A percentile compares a stretch with the other conserved stretches of the same genome.
These are phyloP conservation scores for Pyrrhia umbra DNA, from an alignment of 2,888 invertebrate species.

Conservation along the genomic window DNA sequence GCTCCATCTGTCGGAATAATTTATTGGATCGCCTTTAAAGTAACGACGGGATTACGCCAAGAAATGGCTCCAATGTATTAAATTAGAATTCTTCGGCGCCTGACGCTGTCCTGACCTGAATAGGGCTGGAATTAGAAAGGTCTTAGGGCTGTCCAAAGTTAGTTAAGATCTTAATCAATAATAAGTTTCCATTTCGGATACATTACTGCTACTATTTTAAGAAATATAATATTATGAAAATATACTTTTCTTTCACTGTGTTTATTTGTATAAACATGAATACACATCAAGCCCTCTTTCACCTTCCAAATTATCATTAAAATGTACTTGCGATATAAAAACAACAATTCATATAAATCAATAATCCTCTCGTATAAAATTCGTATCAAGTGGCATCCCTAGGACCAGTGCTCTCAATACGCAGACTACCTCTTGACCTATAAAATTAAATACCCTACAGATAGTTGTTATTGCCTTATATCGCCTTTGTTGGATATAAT, in stretches of 20 bases:
- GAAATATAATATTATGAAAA: too few species aligned
- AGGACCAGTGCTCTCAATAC: constrained; percentile 7
- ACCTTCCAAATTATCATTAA: constrained; percentile 1
- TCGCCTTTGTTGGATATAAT: not conserved
- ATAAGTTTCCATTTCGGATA: not conserved
- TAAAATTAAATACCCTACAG: constrained; percentile 10
- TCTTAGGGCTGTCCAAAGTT: not conserved
- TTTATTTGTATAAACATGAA: too few species aligned
- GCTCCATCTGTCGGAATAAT: constrained; percentile 52
- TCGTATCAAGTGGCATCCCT: constrained; percentile 22
- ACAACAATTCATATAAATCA: constrained; percentile 22
- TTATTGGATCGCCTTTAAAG: constrained; percentile 45
- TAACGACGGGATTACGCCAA: constrained; percentile 36
- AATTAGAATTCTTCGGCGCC: constrained; percentile 39
- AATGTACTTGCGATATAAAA: constrained; percentile 15
- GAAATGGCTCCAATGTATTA: constrained; percentile 48
- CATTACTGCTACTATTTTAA: not conserved
- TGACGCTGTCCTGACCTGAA: constrained; percentile 30
- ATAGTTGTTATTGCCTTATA: constrained; percentile 22
- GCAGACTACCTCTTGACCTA: constrained; percentile 33
- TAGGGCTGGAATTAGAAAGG: constrained; percentile 2
- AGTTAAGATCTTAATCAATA: not conserved
- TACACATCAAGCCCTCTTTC: not conserved
- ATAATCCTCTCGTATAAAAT: constrained; percentile 13
- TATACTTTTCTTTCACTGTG: too few species aligned